Base-by-base conservation (phyloP, 30 jellyfish, hydroid and myxozoan species). In the Clytia hemisphaerica region DNA sequence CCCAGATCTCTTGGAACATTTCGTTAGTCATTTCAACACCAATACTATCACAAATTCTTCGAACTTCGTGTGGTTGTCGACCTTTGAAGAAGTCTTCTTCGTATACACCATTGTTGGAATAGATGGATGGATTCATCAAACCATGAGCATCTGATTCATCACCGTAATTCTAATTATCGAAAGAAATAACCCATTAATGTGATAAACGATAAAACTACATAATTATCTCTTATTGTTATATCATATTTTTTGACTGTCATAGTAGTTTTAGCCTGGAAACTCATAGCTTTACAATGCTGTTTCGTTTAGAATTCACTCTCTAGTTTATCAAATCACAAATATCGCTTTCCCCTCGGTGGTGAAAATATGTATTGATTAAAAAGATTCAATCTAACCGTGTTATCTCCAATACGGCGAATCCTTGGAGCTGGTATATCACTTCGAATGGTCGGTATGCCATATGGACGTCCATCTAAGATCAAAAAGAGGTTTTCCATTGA, bases 361-460 rank as follows among this genome's bases (percentile, higher is more conserved):
- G 36, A 12, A 59, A 59, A 26, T 32, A 31, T 3, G 10, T 59
- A 7, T 6, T 7, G 70, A 24, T 7, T 25, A 37, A 12, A 32
- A 10, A 0, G 21, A 48, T 26, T 14, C 35, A 2, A 63, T 35
- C 90, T 58, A 29, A 89, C 98, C 80, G 91, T 89, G 27, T 80
- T 66, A 45, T 89, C 95, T 6, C 95, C 93, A 22, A 89, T 89
- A 47, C 95, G 51, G 75, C 95, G 64, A 18, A 89, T 80, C 25
- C 93, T 51, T 6, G 98, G 98, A 3, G 98, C 95, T n/a, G 98
- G 98, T 9, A 89, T 67, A 72, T 89, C 98, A 35, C 95, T 75
- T 71, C 98, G 59, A 9, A 89, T 67, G 22, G 95, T 89, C 15
- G 98, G 93, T 19, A 89, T 67, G n/a, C 98, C 98, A 67, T 75